Evolutionary conservation across 2,797 vertebrate genomes (phyloP).

Genomic region (Arctocebus calabarensis): DNA sequence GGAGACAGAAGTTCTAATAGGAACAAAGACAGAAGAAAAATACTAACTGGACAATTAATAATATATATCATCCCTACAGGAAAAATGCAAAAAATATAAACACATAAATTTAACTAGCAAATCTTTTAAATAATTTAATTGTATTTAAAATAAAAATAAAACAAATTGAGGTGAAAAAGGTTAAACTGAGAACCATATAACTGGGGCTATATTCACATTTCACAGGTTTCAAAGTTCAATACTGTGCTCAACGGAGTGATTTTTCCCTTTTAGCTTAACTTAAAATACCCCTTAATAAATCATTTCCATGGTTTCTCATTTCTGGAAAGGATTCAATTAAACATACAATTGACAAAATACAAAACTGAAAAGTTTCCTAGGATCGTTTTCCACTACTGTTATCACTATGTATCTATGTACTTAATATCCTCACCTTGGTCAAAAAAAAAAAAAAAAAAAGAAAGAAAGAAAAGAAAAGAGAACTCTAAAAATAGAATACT

Average conservation of each 20-base stretch:
- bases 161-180: conserved; percentile 31
- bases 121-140: conserved; percentile 21
- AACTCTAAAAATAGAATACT: conserved; percentile 35
- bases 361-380: conserved; percentile 37
- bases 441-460: conserved; percentile 2
- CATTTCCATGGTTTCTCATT: not conserved
- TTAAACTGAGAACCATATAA: conserved; percentile 23
- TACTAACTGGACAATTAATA: conserved; percentile 8
- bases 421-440: not conserved
- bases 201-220: not conserved
- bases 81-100: conserved; percentile 10
- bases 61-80: not conserved
- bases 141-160: not conserved
- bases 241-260: conserved; percentile 59
- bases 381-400: conserved; percentile 12
- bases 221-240: conserved; percentile 65
- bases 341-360: conserved; percentile 40
- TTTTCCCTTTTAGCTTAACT: conserved; percentile 59
- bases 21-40: not conserved
- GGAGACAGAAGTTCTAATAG: not conserved
- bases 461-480: not conserved
- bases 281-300: conserved; percentile 34
- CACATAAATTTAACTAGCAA: not conserved
- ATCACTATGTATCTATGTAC: conserved; percentile 16
- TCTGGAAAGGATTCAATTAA: conserved; percentile 40